These are phyloP conservation scores for Microtus ochrogaster DNA, from an alignment of 2,113 vertebrate genomes.

Conservation along the genomic window DNA sequence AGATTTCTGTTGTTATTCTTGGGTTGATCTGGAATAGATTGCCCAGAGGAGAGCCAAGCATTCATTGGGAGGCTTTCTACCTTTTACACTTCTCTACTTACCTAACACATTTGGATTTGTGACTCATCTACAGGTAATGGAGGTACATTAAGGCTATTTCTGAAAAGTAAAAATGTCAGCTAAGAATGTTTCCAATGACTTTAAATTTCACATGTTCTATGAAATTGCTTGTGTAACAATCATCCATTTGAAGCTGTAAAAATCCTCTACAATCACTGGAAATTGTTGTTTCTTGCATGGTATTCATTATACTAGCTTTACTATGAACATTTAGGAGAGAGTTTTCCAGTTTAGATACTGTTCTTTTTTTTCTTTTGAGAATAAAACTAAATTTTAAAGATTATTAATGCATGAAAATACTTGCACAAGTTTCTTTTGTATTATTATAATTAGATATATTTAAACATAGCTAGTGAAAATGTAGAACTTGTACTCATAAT, in stretches of 20 bases:
- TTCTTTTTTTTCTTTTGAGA: not conserved
- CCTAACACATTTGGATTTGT: constrained; percentile 60
- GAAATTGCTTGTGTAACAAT: constrained; percentile 67
- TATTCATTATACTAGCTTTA: not conserved
- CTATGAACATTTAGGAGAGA: not conserved
- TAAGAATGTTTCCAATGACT: constrained; percentile 58
- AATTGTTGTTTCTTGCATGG: constrained; percentile 18
- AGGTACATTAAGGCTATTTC: constrained; percentile 57
- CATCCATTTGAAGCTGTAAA: constrained; percentile 62
- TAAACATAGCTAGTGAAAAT: not conserved
- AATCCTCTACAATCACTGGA: constrained; percentile 29
- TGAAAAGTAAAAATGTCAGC: constrained; percentile 40
- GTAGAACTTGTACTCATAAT: not conserved
- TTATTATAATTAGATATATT: not conserved
- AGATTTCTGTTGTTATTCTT: not conserved
- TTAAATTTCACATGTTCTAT: constrained; percentile 66
- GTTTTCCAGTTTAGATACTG: not conserved
- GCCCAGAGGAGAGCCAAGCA: not conserved
- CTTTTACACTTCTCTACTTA: constrained; percentile 5
- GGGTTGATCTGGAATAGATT: not conserved
- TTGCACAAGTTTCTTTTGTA: not conserved
- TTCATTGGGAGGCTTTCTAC: not conserved
- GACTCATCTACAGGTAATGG: constrained; percentile 49
- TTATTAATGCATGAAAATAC: not conserved
- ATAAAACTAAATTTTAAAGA: constrained; percentile 27